Base-by-base conservation (phyloP, 2,113 vertebrate species). In the Suricata suricatta region DNA sequence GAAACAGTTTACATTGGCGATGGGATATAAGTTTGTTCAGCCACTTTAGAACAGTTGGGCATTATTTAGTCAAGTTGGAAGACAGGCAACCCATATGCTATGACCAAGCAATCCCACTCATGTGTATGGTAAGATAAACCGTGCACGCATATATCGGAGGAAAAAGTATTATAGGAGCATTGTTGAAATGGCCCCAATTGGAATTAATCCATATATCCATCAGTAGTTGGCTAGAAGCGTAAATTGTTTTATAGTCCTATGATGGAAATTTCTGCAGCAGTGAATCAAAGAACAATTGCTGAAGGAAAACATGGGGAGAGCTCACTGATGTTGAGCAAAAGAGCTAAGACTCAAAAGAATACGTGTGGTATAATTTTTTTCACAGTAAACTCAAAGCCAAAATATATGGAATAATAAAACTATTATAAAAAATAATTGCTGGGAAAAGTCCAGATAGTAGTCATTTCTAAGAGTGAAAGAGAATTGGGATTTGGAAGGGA, bases 151-250 rank as follows among this genome's bases (percentile, higher is more conserved):
- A 8, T 9, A 8, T 72, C 35, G 60, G 77, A 60, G 19, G 17
- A 94, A 15, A 15, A 92, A 63, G 41, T 76, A n/a, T 87, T 72
- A 21, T 12, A 31, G 76, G 64, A 81, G 19, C 10, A 7, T 85
- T 88, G 11, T 88, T 95, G 31, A 92, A 93, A 86, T 66, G 72
- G 50, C 47, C n/a, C 25, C 2, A 88, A 93, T 64, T 96, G 23
- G 74, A 87, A 44, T 90, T 21, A 77, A 33, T 17, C 33, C 63
- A 64, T n/a, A 33, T 82, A 69, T 57, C 74, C 19, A 44, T 60
- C 44, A 92, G 4, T 38, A 83, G 33, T 74, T 60, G 52, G 10
- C 52, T 94, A 21, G 54, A 92, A 90, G 85, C 90, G 50, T 35
- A 87, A 64, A 63, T 76, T 88, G 31, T 68, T 1, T 92, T 82